Percentiles rank a stretch among this genome's conserved stretches.
phyloP scores from a whole-genome alignment of 2,797 vertebrate species.

The Philypnodon macrostomus region DNA sequence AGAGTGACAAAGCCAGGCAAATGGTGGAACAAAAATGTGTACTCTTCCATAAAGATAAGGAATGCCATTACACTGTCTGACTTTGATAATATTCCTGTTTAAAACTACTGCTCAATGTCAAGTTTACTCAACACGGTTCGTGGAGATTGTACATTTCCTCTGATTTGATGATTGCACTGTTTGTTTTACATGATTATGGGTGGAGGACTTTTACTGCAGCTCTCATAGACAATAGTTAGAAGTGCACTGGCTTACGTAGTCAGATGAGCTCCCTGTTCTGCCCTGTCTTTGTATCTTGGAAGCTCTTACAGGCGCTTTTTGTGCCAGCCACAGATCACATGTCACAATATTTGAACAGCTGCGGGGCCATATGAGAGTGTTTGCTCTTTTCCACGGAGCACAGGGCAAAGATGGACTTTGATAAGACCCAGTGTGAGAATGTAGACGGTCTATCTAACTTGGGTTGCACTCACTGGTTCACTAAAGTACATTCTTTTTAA shows the following conservation, averaged over 20 bases:
- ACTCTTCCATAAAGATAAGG: constrained; percentile 33
- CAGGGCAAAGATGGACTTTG: constrained; percentile 38
- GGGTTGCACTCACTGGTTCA: too few species aligned
- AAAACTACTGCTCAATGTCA: constrained; percentile 8
- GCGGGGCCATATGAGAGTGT: constrained; percentile 49
- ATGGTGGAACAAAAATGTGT: constrained; percentile 45
- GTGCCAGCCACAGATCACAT: constrained; percentile 67
- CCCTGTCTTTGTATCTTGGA: constrained; percentile 44
- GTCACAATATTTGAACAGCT: constrained; percentile 78
- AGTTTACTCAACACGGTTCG: constrained; percentile 32
- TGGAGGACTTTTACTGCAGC: not conserved
- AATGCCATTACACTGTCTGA: constrained; percentile 21
- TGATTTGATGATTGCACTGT: constrained; percentile 22
- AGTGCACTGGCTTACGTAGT: constrained; percentile 14
- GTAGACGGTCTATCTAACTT: not conserved
- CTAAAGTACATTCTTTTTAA: too few species aligned
- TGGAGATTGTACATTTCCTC: constrained; percentile 19
- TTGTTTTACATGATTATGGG: constrained; percentile 24
- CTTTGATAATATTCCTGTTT: constrained; percentile 26
- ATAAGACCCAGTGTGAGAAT: constrained; percentile 48
- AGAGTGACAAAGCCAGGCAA: constrained; percentile 18
- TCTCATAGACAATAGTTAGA: constrained; percentile 11
- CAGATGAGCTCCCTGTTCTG: constrained; percentile 55
- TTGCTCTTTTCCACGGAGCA: constrained; percentile 39
- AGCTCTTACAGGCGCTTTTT: constrained; percentile 67